Conservation (phyloP, 2,113 vertebrate genomes). For the Corythoichthys haematopterus region DNA sequence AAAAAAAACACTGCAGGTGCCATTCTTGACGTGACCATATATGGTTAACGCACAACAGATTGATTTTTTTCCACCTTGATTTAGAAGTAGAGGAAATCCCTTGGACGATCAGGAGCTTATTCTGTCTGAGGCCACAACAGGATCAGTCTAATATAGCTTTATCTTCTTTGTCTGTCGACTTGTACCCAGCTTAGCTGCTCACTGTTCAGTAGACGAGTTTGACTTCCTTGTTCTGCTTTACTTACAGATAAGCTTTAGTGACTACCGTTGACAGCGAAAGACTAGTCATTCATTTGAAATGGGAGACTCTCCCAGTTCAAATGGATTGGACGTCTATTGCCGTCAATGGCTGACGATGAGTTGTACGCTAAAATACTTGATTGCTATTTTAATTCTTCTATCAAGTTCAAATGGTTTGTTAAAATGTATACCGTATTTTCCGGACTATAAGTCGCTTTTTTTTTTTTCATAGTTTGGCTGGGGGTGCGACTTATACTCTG, state of each 20-base stretch:
- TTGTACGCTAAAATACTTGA: no score
- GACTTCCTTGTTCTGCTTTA: conserved; percentile 30
- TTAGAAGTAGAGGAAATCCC: conserved; percentile 50
- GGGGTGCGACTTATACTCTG: no score
- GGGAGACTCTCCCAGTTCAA: no score
- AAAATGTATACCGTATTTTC: no score
- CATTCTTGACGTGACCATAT: conserved; percentile 71
- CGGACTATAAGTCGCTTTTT: no score
- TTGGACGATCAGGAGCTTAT: neutral
- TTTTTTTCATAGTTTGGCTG: no score
- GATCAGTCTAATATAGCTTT: conserved; percentile 6
- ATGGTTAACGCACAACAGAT: conserved; percentile 70
- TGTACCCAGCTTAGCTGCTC: neutral
- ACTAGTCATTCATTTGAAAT: no score
- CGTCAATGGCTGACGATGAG: no score
- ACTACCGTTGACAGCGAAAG: no score
- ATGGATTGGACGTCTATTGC: no score
- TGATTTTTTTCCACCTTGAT: conserved; percentile 17
- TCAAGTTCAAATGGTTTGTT: no score
- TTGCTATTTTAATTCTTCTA: no score
- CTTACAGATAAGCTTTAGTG: conserved; percentile 44
- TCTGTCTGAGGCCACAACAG: neutral
- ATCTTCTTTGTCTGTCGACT: conserved; percentile 6
- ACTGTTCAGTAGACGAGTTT: neutral
- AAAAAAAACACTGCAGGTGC: conserved; percentile 18